These are phyloP conservation scores for Pteronotus mesoamericanus DNA, from an alignment of 2,797 vertebrate species.

Conservation along the genomic window DNA sequence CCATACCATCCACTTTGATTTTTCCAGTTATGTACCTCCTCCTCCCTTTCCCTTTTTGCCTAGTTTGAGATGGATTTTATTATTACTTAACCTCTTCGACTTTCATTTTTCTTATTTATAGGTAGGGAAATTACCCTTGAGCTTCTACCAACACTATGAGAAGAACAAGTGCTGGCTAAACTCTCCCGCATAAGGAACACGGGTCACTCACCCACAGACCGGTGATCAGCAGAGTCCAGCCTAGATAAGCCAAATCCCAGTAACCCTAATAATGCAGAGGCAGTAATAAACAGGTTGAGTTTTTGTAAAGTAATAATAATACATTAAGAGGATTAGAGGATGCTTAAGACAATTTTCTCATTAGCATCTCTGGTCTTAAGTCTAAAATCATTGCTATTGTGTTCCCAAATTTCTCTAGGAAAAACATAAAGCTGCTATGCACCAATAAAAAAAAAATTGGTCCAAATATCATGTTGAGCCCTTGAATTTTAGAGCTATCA, in stretches of 20 bases:
- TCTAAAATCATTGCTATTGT: background rate
- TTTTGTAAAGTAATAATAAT: background rate
- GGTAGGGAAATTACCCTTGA: conserved; percentile 6
- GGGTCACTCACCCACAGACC: background rate
- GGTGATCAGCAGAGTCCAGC: background rate
- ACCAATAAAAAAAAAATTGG: background rate
- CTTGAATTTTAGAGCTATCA: background rate
- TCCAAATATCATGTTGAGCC: background rate
- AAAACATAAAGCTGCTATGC: background rate
- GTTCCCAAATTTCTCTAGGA: background rate
- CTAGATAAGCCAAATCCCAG: background rate
- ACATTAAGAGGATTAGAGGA: background rate
- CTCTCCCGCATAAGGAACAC: background rate
- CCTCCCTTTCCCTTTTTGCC: background rate
- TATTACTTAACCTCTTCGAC: background rate
- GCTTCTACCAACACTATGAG: background rate
- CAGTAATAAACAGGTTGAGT: background rate
- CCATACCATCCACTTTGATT: background rate
- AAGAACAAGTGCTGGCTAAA: background rate
- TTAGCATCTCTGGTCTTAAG: background rate
- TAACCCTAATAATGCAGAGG: background rate
- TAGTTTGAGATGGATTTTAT: background rate
- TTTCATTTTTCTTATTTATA: conserved; percentile 25
- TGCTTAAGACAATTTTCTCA: background rate
- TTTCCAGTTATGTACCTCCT: background rate